A percentile compares a stretch with the other conserved stretches of the same genome.
Conservation (phyloP, 2,113 vertebrate genomes). For the Naja naja region DNA sequence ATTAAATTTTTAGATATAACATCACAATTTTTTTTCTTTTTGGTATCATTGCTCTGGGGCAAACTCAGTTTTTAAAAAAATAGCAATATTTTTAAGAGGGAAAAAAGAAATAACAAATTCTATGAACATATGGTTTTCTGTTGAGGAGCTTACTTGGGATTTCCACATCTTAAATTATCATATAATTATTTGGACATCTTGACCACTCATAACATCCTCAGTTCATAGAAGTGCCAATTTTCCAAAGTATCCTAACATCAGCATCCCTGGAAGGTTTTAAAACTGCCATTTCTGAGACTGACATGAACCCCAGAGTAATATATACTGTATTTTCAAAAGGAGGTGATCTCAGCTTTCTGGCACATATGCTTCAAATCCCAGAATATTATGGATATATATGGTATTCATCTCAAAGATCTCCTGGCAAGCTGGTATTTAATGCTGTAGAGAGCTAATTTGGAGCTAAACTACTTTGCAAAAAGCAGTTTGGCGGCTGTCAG, state of each 20-base stretch:
- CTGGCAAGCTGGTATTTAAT: conserved; percentile 82
- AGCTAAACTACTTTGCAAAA: conserved; percentile 75
- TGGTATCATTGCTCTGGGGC: background rate
- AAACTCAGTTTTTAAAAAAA: background rate
- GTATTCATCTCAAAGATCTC: conserved; percentile 70
- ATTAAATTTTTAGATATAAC: background rate
- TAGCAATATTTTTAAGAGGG: background rate
- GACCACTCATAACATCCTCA: conserved; percentile 23
- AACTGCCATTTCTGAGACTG: conserved; percentile 21
- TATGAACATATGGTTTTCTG: background rate
- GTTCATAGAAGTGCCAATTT: conserved; percentile 39
- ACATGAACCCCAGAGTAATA: conserved; percentile 64
- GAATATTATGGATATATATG: conserved; percentile 73
- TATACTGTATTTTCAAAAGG: conserved; percentile 66
- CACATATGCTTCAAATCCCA: conserved; percentile 76
- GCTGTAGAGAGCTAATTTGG: conserved; percentile 75
- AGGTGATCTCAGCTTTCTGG: conserved; percentile 64
- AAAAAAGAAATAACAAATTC: background rate
- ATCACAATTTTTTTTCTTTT: background rate
- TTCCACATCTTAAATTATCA: background rate
- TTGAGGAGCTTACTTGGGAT: background rate
- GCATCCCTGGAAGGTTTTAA: conserved; percentile 61
- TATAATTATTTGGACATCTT: background rate
- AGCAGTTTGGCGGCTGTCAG: conserved; percentile 79
- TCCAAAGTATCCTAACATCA: conserved; percentile 54